Evolutionary conservation across 2,113 vertebrate species (phyloP).

Genomic region (human (Homo sapiens)): GRCh38 chr2:387501-388000

Average conservation of each 20-base stretch:
- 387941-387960: background rate
- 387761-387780: background rate
- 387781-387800: too few species aligned
- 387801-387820: rapidly evolving
- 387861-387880: background rate
- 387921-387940: background rate
- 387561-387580: background rate
- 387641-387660: background rate
- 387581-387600: background rate
- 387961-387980: rapidly evolving
- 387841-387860: rapidly evolving
- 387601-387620: background rate
- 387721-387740: rapidly evolving
- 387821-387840: too few species aligned
- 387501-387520: background rate
- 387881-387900: rapidly evolving
- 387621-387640: background rate
- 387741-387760: background rate
- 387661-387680: rapidly evolving
- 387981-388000: background rate
- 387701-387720: background rate
- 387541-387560: background rate
- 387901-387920: background rate
- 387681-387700: too few species aligned
- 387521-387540: background rate